Evolutionary conservation across 2,888 invertebrate genomes (phyloP).

Genomic region (Nectonema munidae): DNA sequence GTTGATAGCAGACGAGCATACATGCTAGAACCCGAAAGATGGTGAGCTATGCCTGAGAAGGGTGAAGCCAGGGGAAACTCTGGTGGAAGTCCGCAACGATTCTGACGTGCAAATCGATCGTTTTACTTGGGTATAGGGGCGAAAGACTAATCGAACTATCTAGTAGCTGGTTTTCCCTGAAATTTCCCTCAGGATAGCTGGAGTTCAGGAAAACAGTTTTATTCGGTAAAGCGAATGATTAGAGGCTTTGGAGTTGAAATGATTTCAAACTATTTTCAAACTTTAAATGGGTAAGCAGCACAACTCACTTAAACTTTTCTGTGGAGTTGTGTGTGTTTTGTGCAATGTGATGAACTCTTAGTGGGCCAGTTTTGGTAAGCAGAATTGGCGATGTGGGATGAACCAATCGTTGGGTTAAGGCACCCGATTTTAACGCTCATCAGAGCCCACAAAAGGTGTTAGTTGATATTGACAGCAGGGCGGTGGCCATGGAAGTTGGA

Average conservation of each 20-base stretch:
- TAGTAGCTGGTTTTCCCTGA: constrained; percentile 40
- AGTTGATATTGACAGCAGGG: constrained; percentile 35
- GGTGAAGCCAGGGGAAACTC: too few species aligned
- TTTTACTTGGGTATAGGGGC: too few species aligned
- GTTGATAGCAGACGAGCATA: too few species aligned
- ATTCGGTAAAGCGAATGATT: constrained; percentile 43
- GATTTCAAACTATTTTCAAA: constrained; percentile 41
- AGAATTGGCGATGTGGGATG: constrained; percentile 46
- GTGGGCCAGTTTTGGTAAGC: constrained; percentile 42
- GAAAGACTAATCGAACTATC: too few species aligned
- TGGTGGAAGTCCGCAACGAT: too few species aligned
- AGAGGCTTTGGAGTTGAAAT: constrained; percentile 35
- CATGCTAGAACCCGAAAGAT: too few species aligned
- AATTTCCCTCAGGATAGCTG: constrained; percentile 42
- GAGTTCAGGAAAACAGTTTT: constrained; percentile 28
- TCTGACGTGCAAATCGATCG: too few species aligned
- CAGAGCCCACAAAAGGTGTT: constrained; percentile 33
- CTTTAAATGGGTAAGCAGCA: constrained; percentile 39
- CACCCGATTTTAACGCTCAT: constrained; percentile 32
- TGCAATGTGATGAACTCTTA: constrained; percentile 34
- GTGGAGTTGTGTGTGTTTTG: constrained; percentile 25
- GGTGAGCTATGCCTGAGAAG: too few species aligned
- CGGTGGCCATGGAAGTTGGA: constrained; percentile 43
- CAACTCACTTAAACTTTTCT: constrained; percentile 31
- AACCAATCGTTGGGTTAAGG: constrained; percentile 38